A percentile compares a stretch with the other conserved stretches of the same genome.
phyloP scores from a whole-genome alignment of 2,113 vertebrate genomes.

The Coryphaenoides rupestris region DNA sequence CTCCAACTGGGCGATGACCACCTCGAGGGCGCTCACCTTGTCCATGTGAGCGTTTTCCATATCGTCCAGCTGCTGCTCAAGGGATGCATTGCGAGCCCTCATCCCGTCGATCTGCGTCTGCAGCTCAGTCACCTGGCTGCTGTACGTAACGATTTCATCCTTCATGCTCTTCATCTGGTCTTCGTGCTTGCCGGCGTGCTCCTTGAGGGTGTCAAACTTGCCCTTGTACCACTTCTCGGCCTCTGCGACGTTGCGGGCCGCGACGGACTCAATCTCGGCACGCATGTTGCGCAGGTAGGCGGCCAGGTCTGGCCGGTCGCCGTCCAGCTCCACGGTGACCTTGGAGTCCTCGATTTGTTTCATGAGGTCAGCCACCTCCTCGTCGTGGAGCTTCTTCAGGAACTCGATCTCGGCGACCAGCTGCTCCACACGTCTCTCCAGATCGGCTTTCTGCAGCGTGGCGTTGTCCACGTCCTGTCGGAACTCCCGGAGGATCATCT shows the following conservation, averaged over 20 bases:
- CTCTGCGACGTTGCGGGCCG: conserved; percentile 74
- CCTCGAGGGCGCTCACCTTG: conserved; percentile 54
- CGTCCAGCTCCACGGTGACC: conserved; percentile 60
- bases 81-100: conserved; percentile 60
- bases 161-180: conserved; percentile 71
- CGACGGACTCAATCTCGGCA: conserved; percentile 69
- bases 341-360: conserved; percentile 74
- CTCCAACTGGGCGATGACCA: conserved; percentile 71
- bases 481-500: conserved; percentile 75
- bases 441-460: conserved; percentile 73
- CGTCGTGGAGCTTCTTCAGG: conserved; percentile 71
- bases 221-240: conserved; percentile 80
- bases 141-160: conserved; percentile 71
- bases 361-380: conserved; percentile 69
- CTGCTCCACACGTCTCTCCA: conserved; percentile 67
- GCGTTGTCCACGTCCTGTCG: conserved; percentile 74
- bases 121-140: conserved; percentile 67
- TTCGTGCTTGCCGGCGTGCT: conserved; percentile 69
- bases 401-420: conserved; percentile 69
- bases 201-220: conserved; percentile 76
- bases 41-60: conserved; percentile 74
- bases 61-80: conserved; percentile 76
- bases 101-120: conserved; percentile 74
- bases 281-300: conserved; percentile 66
- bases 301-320: conserved; percentile 62